These are phyloP conservation scores for Heliothis virescens DNA, from an alignment of 1,140 invertebrate species.

Conservation along the genomic window DNA sequence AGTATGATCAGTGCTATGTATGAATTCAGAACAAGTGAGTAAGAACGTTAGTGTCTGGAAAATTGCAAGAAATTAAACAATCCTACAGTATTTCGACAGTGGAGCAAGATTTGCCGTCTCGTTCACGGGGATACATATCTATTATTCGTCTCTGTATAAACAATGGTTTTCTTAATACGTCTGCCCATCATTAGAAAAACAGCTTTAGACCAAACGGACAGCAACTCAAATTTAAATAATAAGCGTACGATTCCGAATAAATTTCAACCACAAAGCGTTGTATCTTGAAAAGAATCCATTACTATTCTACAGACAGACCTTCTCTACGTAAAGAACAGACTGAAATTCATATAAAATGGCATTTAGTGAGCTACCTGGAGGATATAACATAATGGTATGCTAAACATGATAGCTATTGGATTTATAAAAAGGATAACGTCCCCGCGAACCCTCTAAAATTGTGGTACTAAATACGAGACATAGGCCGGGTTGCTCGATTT, in stretches of 20 bases:
- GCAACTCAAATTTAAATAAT: slow-evolving; percentile 11
- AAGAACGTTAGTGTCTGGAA: neutral
- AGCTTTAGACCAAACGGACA: neutral
- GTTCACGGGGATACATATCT: too few relatives aligned
- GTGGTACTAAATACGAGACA: neutral
- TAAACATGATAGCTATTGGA: neutral
- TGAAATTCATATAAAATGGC: slow-evolving; percentile 7
- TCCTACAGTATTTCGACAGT: too few relatives aligned
- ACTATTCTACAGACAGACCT: slow-evolving; percentile 14
- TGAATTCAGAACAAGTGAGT: neutral
- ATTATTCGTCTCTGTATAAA: too few relatives aligned
- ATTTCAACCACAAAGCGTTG: slow-evolving; percentile 17
- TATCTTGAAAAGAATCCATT: slow-evolving; percentile 36
- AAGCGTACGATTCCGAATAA: slow-evolving; percentile 4
- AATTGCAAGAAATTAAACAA: too few relatives aligned
- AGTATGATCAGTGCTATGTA: neutral
- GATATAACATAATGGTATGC: neutral
- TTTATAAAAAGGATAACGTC: slow-evolving; percentile 1
- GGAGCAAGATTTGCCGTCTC: too few relatives aligned
- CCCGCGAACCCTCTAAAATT: neutral
- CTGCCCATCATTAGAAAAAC: neutral
- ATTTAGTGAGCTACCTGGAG: neutral
- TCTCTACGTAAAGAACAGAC: neutral
- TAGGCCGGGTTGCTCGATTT: too few relatives aligned
- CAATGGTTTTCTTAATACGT: too few relatives aligned